Percentiles rank a stretch among this genome's conserved stretches.
Evolutionary conservation across 2,113 vertebrate genomes (phyloP).

Genomic region (Zapornia atra): DNA sequence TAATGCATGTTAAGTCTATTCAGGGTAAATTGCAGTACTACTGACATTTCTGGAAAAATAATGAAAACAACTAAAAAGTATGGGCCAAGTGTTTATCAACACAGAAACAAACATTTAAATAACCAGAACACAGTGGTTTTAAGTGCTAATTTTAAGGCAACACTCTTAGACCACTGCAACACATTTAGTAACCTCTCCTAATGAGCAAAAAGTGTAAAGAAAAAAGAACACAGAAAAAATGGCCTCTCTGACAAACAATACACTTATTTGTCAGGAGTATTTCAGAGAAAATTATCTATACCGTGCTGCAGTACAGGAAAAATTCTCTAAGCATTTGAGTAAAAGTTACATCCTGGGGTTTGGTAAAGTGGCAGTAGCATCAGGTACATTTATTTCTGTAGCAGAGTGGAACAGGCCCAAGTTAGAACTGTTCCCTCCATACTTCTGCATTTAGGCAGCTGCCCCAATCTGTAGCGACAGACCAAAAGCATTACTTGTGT

Average conservation of each 20-base stretch:
- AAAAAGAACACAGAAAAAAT: neutral
- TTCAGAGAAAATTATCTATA: neutral
- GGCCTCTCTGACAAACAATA: neutral
- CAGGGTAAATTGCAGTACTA: neutral
- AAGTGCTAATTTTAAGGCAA: neutral
- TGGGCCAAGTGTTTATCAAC: neutral
- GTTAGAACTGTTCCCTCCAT: neutral
- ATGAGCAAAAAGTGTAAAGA: accelerated
- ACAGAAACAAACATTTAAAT: neutral
- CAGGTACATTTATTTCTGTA: neutral
- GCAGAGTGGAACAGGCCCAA: neutral
- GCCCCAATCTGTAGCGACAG: neutral
- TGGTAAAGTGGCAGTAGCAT: neutral
- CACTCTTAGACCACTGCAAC: neutral
- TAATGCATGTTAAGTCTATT: neutral
- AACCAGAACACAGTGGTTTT: neutral
- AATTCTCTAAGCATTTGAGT: neutral
- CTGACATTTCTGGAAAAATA: neutral
- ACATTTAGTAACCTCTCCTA: neutral
- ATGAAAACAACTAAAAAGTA: neutral
- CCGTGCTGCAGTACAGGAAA: neutral
- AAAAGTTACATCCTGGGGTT: neutral
- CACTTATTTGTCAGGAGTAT: neutral
- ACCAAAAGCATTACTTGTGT: neutral
- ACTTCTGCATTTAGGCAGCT: neutral